Base-by-base conservation (phyloP, 2,797 vertebrate species). In the Pelochelys cantorii region DNA sequence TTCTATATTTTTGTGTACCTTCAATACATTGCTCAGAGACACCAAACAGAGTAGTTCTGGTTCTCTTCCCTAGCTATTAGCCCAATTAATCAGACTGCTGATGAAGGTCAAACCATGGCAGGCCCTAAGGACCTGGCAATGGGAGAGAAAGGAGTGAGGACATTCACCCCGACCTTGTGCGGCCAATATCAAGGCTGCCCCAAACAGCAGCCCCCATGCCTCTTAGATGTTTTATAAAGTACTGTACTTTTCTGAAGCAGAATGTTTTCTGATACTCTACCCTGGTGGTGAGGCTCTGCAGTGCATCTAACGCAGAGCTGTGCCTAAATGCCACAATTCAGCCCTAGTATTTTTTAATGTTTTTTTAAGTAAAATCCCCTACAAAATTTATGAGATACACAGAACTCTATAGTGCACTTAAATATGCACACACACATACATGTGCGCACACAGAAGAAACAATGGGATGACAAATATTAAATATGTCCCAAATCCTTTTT, bases 401-500 rank as follows among this genome's bases (percentile, higher is more conserved):
- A 65, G 62, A 7, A 48, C 31, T 65, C 15, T n/a, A 13, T 31
- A 15, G 57, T 59, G 29, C 29, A 62, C 60, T 4, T 31, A 62
- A 27, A 59, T 59, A 27, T 59, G 11, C 4, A 12, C 57, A 62
- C 14, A 62, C 60, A 29, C 57, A 59, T 11, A 59, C 10, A 8
- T 17, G 14, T 2, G 4, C 4, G 4, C 2, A 3, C 31, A n/a
- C 31, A 31, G 2, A 62, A 65, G 31, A 31, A 65, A 31, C 14
- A n/a, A 65, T 4, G 7, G 15, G 27, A 18, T 15, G 62, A 65
- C 62, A 65, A 31, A 65, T 65, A n/a, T 65, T 65, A 65, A 65
- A 65, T 65, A 68, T 11, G 62, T 29, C 62, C 62, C n/a, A 5
- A 68, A 34, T 20, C 62, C n/a, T 34, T 68, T 34, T 20, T 68